Base-by-base conservation (phyloP, 2,113 vertebrate species). In the Vulpes ferrilata region DNA sequence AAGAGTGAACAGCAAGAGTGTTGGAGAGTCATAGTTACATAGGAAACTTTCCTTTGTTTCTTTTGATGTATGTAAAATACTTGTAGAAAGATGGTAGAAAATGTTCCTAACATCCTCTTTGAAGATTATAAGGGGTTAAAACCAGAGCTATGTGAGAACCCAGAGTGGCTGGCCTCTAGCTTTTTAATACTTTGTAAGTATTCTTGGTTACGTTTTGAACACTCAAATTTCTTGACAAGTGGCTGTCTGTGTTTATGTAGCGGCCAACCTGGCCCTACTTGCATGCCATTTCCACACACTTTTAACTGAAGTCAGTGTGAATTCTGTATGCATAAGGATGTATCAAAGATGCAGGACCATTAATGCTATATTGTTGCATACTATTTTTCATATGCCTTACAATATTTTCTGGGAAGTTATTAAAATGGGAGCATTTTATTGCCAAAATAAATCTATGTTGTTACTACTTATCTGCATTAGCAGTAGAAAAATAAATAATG, bases 401-500 rank as follows among this genome's bases (percentile, higher is more conserved):
- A 87, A 0, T 62, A 95, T n/a, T 97, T 98, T 98, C 98, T 98
- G 98, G 78, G 74, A 97, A 27, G 1, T 97, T 98, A 98, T 97
- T 73, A 97, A 94, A 96, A 93, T 32, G 94, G 96, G 94, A 98
- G 91, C 96, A 27, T 71, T 93, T 92, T 53, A 94, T 92, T 35
- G 4, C 96, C 97, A 96, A 98, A 97, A 94, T 82, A 97, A 97
- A 98, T 97, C 96, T 98, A 93, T 97, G 96, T 64, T 93, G 89
- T 8, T 48, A 55, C 25, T 62, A 92, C 93, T 97, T 90, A 95
- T 95, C 97, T 95, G 88, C 96, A 90, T 93, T 96, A 97, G 96
- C 97, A 93, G 98, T 98, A 98, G 96, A 79, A 97, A 95, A 97
- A 98, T 69, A 97, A 86, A 16, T 93, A 93, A 67, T 97, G 55